phyloP scores from a whole-genome alignment of 1,140 invertebrate species.

The Macrobrachium rosenbergii region DNA sequence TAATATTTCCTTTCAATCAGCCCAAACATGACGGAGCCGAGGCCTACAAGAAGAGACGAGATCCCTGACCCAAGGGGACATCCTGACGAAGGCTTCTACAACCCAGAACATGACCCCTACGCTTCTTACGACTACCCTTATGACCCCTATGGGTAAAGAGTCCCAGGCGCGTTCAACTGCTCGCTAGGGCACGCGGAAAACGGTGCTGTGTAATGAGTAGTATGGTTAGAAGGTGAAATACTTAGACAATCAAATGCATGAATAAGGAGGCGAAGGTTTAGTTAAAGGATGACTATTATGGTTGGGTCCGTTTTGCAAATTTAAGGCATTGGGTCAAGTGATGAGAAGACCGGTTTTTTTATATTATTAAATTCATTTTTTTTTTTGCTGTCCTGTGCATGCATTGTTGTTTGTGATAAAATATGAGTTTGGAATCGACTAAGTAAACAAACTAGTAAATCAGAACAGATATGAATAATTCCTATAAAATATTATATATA shows the following conservation, averaged over 20 bases:
- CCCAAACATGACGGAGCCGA: neutral
- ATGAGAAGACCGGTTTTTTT: too few species aligned
- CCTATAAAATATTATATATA: slow-evolving; percentile 9
- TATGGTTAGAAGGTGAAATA: too few species aligned
- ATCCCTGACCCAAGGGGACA: neutral
- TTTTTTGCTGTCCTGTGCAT: neutral
- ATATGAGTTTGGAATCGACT: neutral
- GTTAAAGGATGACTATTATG: too few species aligned
- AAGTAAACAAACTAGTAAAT: neutral
- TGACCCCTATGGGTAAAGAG: neutral
- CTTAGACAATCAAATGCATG: too few species aligned
- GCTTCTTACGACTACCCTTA: neutral
- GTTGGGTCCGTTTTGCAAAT: too few species aligned
- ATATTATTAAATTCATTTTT: neutral
- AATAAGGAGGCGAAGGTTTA: too few species aligned
- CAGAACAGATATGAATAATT: neutral
- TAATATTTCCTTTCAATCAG: neutral
- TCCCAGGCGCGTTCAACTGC: too few species aligned
- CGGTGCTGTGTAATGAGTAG: neutral
- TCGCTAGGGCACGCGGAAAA: neutral
- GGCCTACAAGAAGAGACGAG: neutral
- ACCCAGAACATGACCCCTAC: slow-evolving; percentile 22
- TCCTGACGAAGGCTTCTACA: neutral
- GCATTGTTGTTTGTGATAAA: neutral
- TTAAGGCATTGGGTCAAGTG: too few species aligned